Conservation (phyloP, 2,797 vertebrate genomes). For the Taeniopygia guttata region DNA sequence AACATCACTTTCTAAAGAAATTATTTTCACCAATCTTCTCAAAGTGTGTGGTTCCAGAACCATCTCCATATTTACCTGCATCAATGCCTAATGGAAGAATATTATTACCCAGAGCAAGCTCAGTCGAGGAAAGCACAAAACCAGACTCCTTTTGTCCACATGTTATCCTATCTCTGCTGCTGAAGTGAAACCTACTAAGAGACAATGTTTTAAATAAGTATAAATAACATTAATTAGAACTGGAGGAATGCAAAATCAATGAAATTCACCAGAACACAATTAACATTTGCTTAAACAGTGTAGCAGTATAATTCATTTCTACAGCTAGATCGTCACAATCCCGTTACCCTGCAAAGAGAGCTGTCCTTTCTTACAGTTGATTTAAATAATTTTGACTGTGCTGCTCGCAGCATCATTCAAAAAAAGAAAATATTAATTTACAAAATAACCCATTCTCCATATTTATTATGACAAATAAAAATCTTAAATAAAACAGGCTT, state of each 20-base stretch:
- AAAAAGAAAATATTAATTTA: constrained; percentile 83
- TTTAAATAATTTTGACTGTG: constrained; percentile 90
- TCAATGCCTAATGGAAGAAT: not conserved
- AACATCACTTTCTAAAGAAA: not conserved
- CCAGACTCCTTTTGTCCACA: constrained; percentile 41
- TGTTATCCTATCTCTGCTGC: constrained; percentile 47
- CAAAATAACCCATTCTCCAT: constrained; percentile 82
- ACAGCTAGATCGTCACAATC: constrained; percentile 66
- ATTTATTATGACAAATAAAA: constrained; percentile 81
- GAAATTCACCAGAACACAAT: constrained; percentile 73
- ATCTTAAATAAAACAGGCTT: constrained; percentile 80
- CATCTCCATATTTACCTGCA: not conserved
- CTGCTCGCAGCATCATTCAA: constrained; percentile 94
- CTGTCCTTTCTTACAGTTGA: constrained; percentile 76
- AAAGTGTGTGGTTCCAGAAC: not conserved
- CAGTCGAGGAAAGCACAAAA: constrained; percentile 31
- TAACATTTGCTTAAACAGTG: constrained; percentile 62
- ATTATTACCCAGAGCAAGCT: not conserved
- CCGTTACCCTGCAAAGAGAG: constrained; percentile 71
- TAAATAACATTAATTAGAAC: constrained; percentile 81
- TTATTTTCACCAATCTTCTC: not conserved
- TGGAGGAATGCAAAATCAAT: constrained; percentile 70
- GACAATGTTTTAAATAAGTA: constrained; percentile 79
- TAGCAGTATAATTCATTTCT: constrained; percentile 67
- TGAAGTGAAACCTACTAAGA: constrained; percentile 66